Conservation (phyloP, 1,140 invertebrate species). For the Heliothis virescens region DNA sequence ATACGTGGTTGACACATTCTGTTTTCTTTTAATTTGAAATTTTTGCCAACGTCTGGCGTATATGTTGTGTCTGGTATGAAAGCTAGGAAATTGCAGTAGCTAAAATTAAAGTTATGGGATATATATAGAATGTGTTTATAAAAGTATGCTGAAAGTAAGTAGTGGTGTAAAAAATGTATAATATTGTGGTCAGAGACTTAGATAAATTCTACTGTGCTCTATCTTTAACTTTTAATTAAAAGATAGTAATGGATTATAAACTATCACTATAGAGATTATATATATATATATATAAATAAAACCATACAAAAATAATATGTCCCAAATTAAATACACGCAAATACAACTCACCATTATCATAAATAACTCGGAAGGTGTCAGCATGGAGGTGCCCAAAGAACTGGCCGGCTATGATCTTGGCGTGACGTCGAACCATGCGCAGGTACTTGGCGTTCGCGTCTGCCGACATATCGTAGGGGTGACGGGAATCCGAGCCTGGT, state of each 20-base stretch:
- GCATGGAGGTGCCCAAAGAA: conserved; percentile 97
- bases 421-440: conserved; percentile 90
- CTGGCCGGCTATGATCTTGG: conserved; percentile 94
- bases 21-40: conserved; percentile 26
- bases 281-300: no score
- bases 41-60: neutral
- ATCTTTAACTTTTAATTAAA: no score
- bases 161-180: no score
- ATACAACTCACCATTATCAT: conserved; percentile 74
- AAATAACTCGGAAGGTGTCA: conserved; percentile 94
- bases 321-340: no score
- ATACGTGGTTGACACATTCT: conserved; percentile 5
- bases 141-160: no score
- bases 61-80: neutral
- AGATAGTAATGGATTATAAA: no score
- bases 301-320: no score
- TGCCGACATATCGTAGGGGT: conserved; percentile 86
- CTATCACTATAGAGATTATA: no score
- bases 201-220: no score
- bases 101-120: neutral
- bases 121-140: no score
- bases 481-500: conserved; percentile 94
- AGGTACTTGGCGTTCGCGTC: conserved; percentile 91
- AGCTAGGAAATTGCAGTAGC: neutral
- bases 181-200: no score